These are phyloP conservation scores for Herpetotheres cachinnans DNA, from an alignment of 2,113 vertebrate genomes.

Conservation along the genomic window DNA sequence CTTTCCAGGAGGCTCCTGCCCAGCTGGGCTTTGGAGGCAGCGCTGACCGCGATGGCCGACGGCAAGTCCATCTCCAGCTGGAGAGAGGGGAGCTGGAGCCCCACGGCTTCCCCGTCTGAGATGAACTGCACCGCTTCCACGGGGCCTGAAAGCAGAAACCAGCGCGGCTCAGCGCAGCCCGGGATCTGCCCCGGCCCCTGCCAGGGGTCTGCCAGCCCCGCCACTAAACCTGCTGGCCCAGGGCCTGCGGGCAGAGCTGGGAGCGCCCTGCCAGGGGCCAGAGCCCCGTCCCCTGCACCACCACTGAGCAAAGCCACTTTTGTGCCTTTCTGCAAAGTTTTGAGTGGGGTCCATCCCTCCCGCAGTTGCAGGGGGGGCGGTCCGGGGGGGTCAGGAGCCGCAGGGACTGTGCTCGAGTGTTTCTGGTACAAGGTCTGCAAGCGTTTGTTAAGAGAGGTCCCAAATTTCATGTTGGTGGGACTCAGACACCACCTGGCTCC, in stretches of 20 bases:
- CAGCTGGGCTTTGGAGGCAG: constrained; percentile 19
- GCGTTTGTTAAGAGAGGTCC: not conserved
- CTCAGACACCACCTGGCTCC: not conserved
- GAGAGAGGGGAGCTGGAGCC: constrained; percentile 33
- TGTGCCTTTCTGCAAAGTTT: not conserved
- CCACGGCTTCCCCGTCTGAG: not conserved
- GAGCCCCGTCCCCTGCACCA: not conserved
- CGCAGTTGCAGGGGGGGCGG: accelerated
- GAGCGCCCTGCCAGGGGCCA: not conserved
- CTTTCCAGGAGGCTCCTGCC: constrained; percentile 56
- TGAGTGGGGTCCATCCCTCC: too few species aligned
- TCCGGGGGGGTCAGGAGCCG: not conserved
- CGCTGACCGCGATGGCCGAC: not conserved
- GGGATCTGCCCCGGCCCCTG: not conserved
- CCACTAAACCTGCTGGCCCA: accelerated
- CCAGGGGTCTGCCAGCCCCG: not conserved
- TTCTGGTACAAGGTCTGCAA: not conserved
- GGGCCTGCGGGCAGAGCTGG: not conserved
- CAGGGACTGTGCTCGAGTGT: accelerated
- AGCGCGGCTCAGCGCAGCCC: accelerated
- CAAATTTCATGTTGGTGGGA: not conserved
- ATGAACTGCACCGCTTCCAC: constrained; percentile 47
- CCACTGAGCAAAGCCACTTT: not conserved
- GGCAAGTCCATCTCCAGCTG: constrained; percentile 21
- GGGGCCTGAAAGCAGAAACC: constrained; percentile 31